Evolutionary conservation across 2,888 invertebrate species (phyloP).

Genomic region (Meliscaeva auricollis): DNA sequence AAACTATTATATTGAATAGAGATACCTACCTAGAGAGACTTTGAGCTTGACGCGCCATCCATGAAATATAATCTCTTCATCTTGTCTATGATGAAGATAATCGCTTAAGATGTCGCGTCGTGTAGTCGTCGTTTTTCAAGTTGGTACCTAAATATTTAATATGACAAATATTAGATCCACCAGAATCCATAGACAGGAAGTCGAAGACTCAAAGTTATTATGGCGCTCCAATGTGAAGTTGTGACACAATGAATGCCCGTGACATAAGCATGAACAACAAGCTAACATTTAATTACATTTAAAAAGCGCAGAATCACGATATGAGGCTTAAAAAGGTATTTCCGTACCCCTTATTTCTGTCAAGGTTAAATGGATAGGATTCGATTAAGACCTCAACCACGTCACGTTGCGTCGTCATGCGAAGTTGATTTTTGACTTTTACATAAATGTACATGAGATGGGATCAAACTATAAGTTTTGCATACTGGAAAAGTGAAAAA

Average conservation of each 20-base stretch:
- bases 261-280: conserved; percentile 61
- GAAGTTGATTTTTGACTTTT: background rate
- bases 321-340: conserved; percentile 15
- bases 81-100: conserved; percentile 47
- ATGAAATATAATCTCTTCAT: conserved; percentile 65
- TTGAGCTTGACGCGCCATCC: conserved; percentile 22
- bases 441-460: background rate
- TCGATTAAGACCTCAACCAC: background rate
- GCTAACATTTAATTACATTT: conserved; percentile 42
- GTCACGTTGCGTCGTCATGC: background rate
- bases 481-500: background rate
- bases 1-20: too few species aligned
- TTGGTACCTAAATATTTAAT: conserved; percentile 1
- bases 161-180: conserved; percentile 7
- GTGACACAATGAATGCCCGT: conserved; percentile 52
- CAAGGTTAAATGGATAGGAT: conserved; percentile 12
- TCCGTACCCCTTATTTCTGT: conserved; percentile 7
- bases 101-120: conserved; percentile 11
- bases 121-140: background rate
- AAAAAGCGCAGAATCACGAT: conserved; percentile 17
- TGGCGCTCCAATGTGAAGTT: conserved; percentile 6
- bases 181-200: conserved; percentile 28
- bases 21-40: background rate
- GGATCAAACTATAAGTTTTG: background rate
- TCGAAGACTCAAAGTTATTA: conserved; percentile 29